Evolutionary conservation across 2,797 vertebrate genomes (phyloP), one percentile per base, ranked within the genome.

Genomic region (Enteromius anoplus): DNA sequence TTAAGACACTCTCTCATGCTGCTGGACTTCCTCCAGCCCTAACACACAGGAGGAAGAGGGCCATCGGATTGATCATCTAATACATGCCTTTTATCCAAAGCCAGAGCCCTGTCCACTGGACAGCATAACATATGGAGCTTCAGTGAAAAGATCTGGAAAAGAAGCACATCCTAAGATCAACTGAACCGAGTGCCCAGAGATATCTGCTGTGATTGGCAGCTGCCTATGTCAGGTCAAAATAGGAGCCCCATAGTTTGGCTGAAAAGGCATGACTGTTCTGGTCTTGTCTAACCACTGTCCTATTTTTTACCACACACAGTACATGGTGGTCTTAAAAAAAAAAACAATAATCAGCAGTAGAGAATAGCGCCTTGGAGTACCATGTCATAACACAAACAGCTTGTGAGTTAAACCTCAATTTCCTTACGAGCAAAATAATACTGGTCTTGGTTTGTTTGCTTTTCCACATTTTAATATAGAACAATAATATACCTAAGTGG

Each of bases 381-480:
- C 90, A 86, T 90, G 85, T 91, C 87, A 86, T 90, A 92, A 91
- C 84, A 91, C 85, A 92, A 93, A 93, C 91, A 92, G 5, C 29
- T 49, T 69, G 81, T 89, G 83, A 87, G 85, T 88, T 79, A 91
- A 91, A 90, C 89, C 87, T 90, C 89, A 81, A 90, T 92, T 92
- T 93, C 92, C 91, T 92, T 92, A 93, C 93, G 85, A 60, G 85
- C 23, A 26, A 19, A 2, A 91, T 47, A 78, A 3, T 88, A 93
- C 91, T 89, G 85, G 87, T 75, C 80, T 60, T 84, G 85, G 81
- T 90, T 92, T 93, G 89, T 93, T 93, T 93, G 88, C 89, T 90
- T 93, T 92, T 89, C 91, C 88, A 83, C 89, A 84, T 85, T 89
- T 71, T 84, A 83, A 88, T 80, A 86, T 90, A 90, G 89, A 29